A percentile compares a stretch with the other conserved stretches of the same genome.
Conservation (phyloP, 2,797 vertebrate species). For the Hydrophis major region DNA sequence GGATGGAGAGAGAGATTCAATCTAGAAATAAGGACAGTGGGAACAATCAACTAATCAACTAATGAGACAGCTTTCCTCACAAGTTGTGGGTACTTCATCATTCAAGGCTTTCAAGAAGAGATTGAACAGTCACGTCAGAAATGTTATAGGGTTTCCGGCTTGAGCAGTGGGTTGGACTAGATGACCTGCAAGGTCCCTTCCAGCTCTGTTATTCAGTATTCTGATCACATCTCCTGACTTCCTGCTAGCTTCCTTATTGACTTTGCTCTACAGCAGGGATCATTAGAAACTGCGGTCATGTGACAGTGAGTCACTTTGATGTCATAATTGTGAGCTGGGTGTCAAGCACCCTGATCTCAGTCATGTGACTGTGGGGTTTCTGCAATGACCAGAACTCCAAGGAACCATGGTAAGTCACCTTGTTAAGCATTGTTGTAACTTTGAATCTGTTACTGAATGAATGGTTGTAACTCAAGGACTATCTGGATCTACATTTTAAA, state of each 20-base stretch:
- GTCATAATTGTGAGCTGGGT: background rate
- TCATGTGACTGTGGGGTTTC: background rate
- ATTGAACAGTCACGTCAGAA: too few relatives aligned
- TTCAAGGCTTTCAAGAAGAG: too few relatives aligned
- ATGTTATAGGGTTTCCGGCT: background rate
- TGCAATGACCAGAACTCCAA: background rate
- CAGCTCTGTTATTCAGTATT: background rate
- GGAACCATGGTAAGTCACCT: background rate
- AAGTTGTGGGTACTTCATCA: too few relatives aligned
- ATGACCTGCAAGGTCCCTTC: background rate
- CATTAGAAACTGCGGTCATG: background rate
- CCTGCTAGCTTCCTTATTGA: background rate
- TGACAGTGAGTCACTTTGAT: background rate
- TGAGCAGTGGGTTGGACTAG: background rate
- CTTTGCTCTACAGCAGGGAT: background rate
- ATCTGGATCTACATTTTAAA: background rate
- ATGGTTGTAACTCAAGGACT: background rate
- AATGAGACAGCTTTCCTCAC: too few relatives aligned
- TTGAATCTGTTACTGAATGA: background rate
- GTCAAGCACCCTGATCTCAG: background rate
- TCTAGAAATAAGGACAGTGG: too few relatives aligned
- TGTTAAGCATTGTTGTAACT: background rate
- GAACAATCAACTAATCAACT: too few relatives aligned
- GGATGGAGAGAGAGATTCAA: too few relatives aligned
- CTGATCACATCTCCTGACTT: background rate